These are phyloP conservation scores for Lydus trimaculatus DNA, from an alignment of 2,888 invertebrate species.

Conservation along the genomic window DNA sequence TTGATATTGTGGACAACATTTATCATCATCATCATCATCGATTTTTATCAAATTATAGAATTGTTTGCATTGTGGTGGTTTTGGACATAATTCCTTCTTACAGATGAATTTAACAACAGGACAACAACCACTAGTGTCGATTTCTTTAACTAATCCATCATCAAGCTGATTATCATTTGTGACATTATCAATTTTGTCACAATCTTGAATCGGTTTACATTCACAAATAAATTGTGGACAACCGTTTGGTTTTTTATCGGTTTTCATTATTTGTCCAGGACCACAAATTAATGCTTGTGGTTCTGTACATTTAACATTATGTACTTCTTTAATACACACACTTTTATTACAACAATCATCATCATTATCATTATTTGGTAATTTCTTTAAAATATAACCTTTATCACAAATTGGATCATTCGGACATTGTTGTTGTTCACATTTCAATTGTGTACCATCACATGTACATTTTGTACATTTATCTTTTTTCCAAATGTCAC, in stretches of 20 bases:
- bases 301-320: neutral
- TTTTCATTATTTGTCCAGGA: slow-evolving; percentile 73
- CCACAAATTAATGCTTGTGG: slow-evolving; percentile 75
- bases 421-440: slow-evolving; percentile 69
- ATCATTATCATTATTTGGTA: slow-evolving; percentile 63
- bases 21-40: slow-evolving; percentile 32
- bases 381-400: slow-evolving; percentile 65
- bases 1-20: slow-evolving; percentile 72
- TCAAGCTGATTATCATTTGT: slow-evolving; percentile 61
- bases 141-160: slow-evolving; percentile 64
- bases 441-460: slow-evolving; percentile 67
- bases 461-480: slow-evolving; percentile 80
- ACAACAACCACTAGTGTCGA: slow-evolving; percentile 76
- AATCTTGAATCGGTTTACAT: slow-evolving; percentile 76
- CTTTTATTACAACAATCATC: slow-evolving; percentile 76
- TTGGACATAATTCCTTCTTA: slow-evolving; percentile 69
- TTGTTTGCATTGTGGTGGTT: slow-evolving; percentile 66
- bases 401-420: slow-evolving; percentile 69
- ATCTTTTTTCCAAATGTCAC: slow-evolving; percentile 73
- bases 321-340: slow-evolving; percentile 65
- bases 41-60: slow-evolving; percentile 62
- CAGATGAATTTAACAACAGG: slow-evolving; percentile 69
- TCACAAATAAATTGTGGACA: slow-evolving; percentile 81
- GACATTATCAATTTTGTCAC: slow-evolving; percentile 64
- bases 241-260: slow-evolving; percentile 69